Evolutionary conservation across 2,113 vertebrate species (phyloP), one percentile per base, ranked within the genome.

Genomic region (Lophotis ruficrista): DNA sequence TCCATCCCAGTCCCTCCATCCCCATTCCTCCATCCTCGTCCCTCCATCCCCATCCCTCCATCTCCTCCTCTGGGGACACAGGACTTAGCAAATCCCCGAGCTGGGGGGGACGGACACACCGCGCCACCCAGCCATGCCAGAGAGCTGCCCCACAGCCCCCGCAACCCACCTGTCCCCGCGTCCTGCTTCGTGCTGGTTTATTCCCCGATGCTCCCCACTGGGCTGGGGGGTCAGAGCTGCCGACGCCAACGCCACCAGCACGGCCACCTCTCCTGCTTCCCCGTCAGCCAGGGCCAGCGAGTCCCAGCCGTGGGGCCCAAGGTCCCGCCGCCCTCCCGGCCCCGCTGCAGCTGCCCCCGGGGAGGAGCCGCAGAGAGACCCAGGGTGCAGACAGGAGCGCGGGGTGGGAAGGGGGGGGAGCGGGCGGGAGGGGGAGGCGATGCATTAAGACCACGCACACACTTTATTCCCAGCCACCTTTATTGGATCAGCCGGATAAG

Each of bases 401-500:
- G 43, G 43, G 10, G 9, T 14, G 14, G 16, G 8, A 10, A 11
- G 10, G 4, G 4, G 48, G 24, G 30, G 54, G 25, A 3, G 10
- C 8, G 25, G 51, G 25, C 24, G 4, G 54, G 27, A 3, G 10
- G 28, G 33, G 50, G 23, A 3, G 10, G 28, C 3, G 8, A 65
- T 72, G 90, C 90, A 96, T 95, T 91, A 91, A 93, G 70, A 70
- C 83, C 90, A 91, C 1, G 19, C 87, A 89, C 87, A 94, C 87
- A 90, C 87, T 96, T 95, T 83, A 65, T 95, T 94, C 93, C 92
- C 92, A 95, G 94, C 96, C 94, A 96, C 92, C 81, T 94, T 96
- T 89, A 97, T 96, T 94, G 91, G 83, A 97, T 96, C 91, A 96
- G 94, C 81, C 2, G 3, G 80, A 35, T 97, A 96, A 96, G 31